Evolutionary conservation across 2,888 invertebrate species (phyloP), one percentile per base, ranked within the genome.

Genomic region (Melikaiella ostensackeni): DNA sequence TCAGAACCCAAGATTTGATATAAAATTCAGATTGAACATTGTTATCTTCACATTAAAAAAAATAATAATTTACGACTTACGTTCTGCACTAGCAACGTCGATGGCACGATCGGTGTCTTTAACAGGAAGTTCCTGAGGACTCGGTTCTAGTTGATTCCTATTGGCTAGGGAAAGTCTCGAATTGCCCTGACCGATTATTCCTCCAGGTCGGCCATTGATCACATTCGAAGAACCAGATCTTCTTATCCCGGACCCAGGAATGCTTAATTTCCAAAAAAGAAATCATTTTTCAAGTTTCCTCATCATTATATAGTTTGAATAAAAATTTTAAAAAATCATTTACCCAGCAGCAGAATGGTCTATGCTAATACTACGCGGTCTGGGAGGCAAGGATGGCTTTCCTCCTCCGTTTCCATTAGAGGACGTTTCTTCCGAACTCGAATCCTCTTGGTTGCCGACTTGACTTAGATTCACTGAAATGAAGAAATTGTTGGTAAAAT

Each of bases 371-470:
- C 95, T 94, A 74, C 95, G 91, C 0, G 95, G 95, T 79, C 96
- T 92, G 19, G 95, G 95, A 64, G 94, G 93, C 76, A 94, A 93
- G 27, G 93, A 93, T 2, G 95, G 94, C 86, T 94, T 94, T 73
- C 89, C 88, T 13, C 70, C 78, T 1, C 86, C 88, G 75, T 88
- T 88, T 77, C 93, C 94, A 90, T 89, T 88, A 30, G 91, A 90
- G 21, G 91, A 92, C 8, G 92, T 92, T 85, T 95, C 95, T 88
- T 97, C 97, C 0, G 96, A 96, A 85, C 96, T 96, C 73, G 96
- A 96, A 91, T 96, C 96, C 89, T 97, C 97, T 83, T 95, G 95
- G 82, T 92, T 91, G 16, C 93, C 95, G n/a, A 94, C 93, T 81
- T 94, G 94, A 85, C 94, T 94, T 83, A 96, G 92, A 91, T 95